Base-by-base conservation (phyloP, 2,797 vertebrate species). In the Muraenolepis orangiensis region DNA sequence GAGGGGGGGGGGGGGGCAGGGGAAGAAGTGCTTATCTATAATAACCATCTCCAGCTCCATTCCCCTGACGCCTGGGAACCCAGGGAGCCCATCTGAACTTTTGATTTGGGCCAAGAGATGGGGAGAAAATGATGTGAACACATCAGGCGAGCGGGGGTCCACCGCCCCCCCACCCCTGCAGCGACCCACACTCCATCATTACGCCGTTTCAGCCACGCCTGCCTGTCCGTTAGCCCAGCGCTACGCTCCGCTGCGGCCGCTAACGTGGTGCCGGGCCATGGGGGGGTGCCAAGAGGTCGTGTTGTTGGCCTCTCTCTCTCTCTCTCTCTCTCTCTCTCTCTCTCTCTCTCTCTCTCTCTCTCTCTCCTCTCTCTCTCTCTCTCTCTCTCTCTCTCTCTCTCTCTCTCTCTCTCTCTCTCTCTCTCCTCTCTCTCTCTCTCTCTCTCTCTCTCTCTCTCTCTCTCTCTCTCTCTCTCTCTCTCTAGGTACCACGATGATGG, bases 11-110 rank as follows among this genome's bases (percentile, higher is more conserved):
- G 1, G 32, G 23, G 13, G 57, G n/a, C 3, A 23, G 32, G 8
- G 32, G 46, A n/a, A n/a, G 77, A 86, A 85, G 89, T 82, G 82
- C 89, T 91, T 90, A 92, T 93, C 92, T 92, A 88, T 92, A 92
- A 92, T 92, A 91, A 90, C 85, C 85, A 94, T 92, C 92, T 90
- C 71, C 29, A 86, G 85, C 84, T 88, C 84, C 77, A 83, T 89
- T 89, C 86, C 83, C 73, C 31, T 23, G 13, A 71, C 71, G 71
- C 80, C 68, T 77, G 81, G 73, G 76, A 78, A 72, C 76, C 66
- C 83, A 79, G 68, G 31, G 71, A 77, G 78, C 30, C 75, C 40
- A 74, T 82, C 76, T 12, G 74, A 77, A 77, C 79, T 79, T 26
- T 76, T 61, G 73, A 74, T 74, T 67, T 51, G 72, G 78, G 74